Evolutionary conservation across 2,113 vertebrate species (phyloP).

Genomic region (Glaucidium brasilianum): DNA sequence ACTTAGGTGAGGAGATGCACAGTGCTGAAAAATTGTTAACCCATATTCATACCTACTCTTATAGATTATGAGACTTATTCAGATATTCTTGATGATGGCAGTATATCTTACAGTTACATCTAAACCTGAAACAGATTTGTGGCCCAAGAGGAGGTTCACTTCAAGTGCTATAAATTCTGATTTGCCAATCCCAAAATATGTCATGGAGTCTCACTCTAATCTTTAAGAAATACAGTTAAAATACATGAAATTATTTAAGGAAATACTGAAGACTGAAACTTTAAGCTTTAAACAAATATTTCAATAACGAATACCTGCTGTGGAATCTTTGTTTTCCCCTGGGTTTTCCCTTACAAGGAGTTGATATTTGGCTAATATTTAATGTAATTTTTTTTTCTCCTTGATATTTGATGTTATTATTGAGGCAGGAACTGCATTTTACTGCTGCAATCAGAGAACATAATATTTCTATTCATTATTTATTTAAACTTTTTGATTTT

Average conservation of each 20-base stretch:
- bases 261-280: background rate
- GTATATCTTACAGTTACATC: background rate
- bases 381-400: accelerated
- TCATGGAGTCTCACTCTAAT: background rate
- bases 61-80: background rate
- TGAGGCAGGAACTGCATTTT: background rate
- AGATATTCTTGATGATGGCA: background rate
- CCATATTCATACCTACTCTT: accelerated
- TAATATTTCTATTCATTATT: background rate
- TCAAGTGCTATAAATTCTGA: background rate
- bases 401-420: background rate
- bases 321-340: background rate
- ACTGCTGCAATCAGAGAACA: background rate
- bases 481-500: background rate
- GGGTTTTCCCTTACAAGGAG: background rate
- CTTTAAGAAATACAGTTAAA: background rate
- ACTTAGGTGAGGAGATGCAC: background rate
- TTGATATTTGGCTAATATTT: background rate
- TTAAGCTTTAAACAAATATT: background rate
- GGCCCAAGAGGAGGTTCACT: background rate
- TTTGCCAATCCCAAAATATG: background rate
- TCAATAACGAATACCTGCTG: background rate
- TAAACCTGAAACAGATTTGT: background rate
- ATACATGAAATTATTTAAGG: background rate
- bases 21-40: background rate